A percentile compares a stretch with the other conserved stretches of the same genome.
Conservation (phyloP, 1,140 invertebrate genomes). For the Oppia nitens region DNA sequence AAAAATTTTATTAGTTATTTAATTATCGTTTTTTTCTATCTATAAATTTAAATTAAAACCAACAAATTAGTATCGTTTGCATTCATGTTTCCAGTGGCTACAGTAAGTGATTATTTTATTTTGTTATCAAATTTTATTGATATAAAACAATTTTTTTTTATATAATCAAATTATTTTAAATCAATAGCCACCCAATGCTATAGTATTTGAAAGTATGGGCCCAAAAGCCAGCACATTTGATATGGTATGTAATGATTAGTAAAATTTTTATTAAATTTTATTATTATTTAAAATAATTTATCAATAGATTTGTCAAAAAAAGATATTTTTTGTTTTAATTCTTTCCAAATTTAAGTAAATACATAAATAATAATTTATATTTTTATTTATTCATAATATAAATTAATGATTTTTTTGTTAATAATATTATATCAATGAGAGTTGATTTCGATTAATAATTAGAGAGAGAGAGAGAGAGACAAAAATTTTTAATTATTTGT, state of each 20-base stretch:
- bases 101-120: conserved; percentile 18
- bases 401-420: too few species aligned
- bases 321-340: conserved; percentile 1
- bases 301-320: too few species aligned
- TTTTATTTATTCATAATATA: too few species aligned
- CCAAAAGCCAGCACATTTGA: conserved; percentile 57
- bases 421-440: too few species aligned
- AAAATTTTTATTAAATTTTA: background rate
- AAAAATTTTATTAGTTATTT: too few species aligned
- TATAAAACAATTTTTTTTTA: background rate
- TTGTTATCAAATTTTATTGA: background rate
- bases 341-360: too few species aligned
- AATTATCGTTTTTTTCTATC: too few species aligned
- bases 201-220: conserved; percentile 40
- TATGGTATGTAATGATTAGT: conserved; percentile 40
- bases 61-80: conserved; percentile 37
- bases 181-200: conserved; percentile 18
- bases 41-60: too few species aligned
- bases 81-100: conserved; percentile 41
- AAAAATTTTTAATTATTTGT: too few species aligned
- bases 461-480: too few species aligned
- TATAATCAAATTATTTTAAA: background rate
- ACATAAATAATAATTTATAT: too few species aligned
- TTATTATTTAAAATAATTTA: background rate
- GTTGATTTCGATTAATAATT: too few species aligned